Evolutionary conservation across 2,888 invertebrate species (phyloP), one percentile per base, ranked within the genome.

Genomic region (Melangyna quadrimaculata): DNA sequence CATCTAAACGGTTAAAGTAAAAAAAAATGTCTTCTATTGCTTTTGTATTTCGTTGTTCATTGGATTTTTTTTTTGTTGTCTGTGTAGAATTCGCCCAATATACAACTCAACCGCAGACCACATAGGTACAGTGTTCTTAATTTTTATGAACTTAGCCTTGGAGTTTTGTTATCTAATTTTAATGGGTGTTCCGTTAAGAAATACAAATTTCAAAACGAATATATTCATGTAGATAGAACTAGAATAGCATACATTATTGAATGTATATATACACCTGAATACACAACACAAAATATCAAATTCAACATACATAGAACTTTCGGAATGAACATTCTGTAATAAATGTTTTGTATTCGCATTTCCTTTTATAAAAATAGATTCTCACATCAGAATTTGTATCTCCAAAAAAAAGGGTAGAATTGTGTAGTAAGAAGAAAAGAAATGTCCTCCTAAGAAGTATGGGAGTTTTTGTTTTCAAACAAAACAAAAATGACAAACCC

Each of bases 91-190:
- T n/a, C 51, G 35, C 51, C 51, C 19, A 67, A 51, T 45, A 65
- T 27, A 65, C 65, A 27, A 45, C 14, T 43, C 27, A 43, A 17
- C n/a, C 17, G 43, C 40, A 45, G 63, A 45, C 61, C 43, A 65
- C 19, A 45, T 45, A 27, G n/a, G n/a, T 35, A 55, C n/a, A 48
- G 67, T 9, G 14, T 67, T 48, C 17, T 67, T 24, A 71, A 67
- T 72, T 78, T 83, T 80, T 75, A 80, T 80, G 80, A 80, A 80
- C 84, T 84, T 80, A 84, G 80, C 84, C 84, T 84, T 84, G 84
- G 72, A 75, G 80, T 75, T 67, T 84, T 80, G 71, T 77, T 84
- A 80, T 80, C 80, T 80, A 75, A 80, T 67, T 84, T 71, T 69
- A 72, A 75, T 84, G 84, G 69, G 74, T 69, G 82, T 73, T 73